phyloP scores from a whole-genome alignment of 2,888 invertebrate species.

The Xestia sexstrigata region DNA sequence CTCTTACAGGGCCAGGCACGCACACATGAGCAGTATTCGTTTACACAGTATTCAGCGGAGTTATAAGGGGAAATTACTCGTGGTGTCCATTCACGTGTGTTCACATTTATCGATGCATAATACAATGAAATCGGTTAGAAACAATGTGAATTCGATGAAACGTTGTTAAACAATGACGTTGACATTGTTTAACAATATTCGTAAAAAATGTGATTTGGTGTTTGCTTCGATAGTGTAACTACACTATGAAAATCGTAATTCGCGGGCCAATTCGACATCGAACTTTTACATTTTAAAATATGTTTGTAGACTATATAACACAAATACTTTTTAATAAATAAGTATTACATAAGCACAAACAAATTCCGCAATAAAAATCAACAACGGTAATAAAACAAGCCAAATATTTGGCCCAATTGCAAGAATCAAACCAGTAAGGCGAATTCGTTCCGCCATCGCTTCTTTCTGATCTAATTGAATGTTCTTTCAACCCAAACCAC shows the following conservation, averaged over 20 bases:
- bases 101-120: constrained; percentile 31
- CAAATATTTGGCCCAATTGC: constrained; percentile 42
- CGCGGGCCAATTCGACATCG: neutral
- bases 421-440: constrained; percentile 40
- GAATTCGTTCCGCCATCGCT: constrained; percentile 28
- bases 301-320: neutral
- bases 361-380: constrained; percentile 35
- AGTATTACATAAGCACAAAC: constrained; percentile 19
- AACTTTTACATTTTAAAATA: neutral
- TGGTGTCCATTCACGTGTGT: constrained; percentile 24
- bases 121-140: constrained; percentile 23
- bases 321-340: constrained; percentile 8
- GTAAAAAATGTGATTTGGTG: neutral
- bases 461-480: constrained; percentile 55
- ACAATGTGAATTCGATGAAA: constrained; percentile 30
- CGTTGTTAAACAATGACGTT: neutral
- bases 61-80: constrained; percentile 16
- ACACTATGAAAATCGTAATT: neutral
- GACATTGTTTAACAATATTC: neutral
- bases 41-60: constrained; percentile 6
- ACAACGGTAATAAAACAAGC: constrained; percentile 28
- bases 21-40: constrained; percentile 1
- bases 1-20: neutral
- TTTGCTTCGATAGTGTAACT: neutral
- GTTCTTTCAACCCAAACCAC: constrained; percentile 61